Evolutionary conservation across 2,888 invertebrate genomes (phyloP).

Genomic region (Oligia latruncula): DNA sequence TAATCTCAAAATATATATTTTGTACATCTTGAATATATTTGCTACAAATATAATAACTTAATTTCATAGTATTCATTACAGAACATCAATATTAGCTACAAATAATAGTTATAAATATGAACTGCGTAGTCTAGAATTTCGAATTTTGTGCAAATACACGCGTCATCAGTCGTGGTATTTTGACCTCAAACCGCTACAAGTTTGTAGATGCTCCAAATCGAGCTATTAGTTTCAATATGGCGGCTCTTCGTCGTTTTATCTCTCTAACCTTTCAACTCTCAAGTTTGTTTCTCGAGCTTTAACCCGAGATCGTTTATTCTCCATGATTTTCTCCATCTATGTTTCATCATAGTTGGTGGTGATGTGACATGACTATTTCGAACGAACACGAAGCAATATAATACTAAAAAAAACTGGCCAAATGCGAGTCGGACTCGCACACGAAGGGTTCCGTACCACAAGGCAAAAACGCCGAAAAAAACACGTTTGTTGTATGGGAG

Average conservation of each 20-base stretch:
- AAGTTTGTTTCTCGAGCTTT: conserved; percentile 32
- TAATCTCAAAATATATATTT: not conserved
- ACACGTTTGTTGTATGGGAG: no score
- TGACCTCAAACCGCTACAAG: conserved; percentile 48
- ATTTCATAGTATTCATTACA: not conserved
- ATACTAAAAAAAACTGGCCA: not conserved
- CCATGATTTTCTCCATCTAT: conserved; percentile 9
- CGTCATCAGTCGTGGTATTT: conserved; percentile 33
- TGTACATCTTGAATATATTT: not conserved
- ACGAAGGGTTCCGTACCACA: no score
- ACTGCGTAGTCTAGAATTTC: conserved; percentile 15
- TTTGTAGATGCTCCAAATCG: conserved; percentile 52
- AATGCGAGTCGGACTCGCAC: no score
- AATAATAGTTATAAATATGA: not conserved
- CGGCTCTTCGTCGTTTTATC: conserved; percentile 36
- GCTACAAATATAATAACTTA: not conserved
- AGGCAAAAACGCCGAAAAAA: no score
- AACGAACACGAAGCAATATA: not conserved
- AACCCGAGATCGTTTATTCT: conserved; percentile 7
- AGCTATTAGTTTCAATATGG: conserved; percentile 56
- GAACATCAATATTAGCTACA: not conserved
- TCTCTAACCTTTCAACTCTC: conserved; percentile 37
- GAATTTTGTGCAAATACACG: conserved; percentile 44
- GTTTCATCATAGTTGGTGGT: not conserved
- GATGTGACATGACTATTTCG: not conserved